phyloP scores from a whole-genome alignment of 2,888 invertebrate genomes.

The Spilarctia lutea region DNA sequence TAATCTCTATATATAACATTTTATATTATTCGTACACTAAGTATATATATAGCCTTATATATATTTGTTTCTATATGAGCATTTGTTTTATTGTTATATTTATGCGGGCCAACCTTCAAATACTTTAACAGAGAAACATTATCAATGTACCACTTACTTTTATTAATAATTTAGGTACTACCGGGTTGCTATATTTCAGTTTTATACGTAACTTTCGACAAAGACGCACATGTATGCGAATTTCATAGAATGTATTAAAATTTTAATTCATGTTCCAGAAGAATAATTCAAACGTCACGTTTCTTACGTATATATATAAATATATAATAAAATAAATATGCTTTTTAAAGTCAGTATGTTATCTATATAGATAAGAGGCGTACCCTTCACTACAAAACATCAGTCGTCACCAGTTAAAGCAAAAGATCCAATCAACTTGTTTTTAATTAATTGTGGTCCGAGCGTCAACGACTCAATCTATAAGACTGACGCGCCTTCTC shows the following conservation, averaged over 20 bases:
- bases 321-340: constrained; percentile 7
- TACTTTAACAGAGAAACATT: not conserved
- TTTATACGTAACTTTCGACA: not conserved
- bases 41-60: not conserved
- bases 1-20: not conserved
- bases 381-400: constrained; percentile 9
- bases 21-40: not conserved
- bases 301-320: not conserved
- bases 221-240: not conserved
- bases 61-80: not conserved
- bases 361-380: constrained; percentile 18
- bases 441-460: constrained; percentile 47
- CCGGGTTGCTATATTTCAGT: not conserved
- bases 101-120: not conserved
- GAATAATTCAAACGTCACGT: not conserved
- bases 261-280: not conserved
- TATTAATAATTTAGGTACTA: not conserved
- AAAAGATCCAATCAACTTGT: constrained; percentile 43
- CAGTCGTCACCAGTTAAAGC: constrained; percentile 19
- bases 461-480: constrained; percentile 50
- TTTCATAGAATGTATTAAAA: not conserved
- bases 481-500: constrained; percentile 67
- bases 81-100: not conserved
- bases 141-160: not conserved
- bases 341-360: constrained; percentile 1